Base-by-base conservation (phyloP, 2,113 vertebrate species). In the Cheirogaleus medius region DNA sequence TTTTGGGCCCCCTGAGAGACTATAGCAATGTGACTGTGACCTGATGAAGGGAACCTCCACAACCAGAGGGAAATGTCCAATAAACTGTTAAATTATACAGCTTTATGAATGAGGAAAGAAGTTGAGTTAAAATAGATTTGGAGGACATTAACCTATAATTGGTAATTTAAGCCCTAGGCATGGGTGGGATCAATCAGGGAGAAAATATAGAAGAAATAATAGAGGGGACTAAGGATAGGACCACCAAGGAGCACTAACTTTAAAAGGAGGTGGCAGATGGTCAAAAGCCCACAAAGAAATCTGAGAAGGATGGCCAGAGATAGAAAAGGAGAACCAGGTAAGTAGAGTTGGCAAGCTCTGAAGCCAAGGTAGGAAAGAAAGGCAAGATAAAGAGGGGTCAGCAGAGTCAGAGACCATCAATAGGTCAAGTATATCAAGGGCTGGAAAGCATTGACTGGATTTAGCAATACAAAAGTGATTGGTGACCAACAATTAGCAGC, bases 171-270 rank as follows among this genome's bases (percentile, higher is more conserved):
- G 34, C n/a, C 20, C 25, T 52, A 91, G 37, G 5, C 47, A 44
- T 81, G 52, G 25, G 86, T 91, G 37, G 80, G 20, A 52, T 90
- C 44, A 77, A 37, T 87, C 68, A 69, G 37, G 47, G 66, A 94
- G 68, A 91, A 87, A 90, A 88, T 54, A 63, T 2, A 94, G 42
- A 94, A 92, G 89, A 60, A 58, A 73, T 11, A 49, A 78, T 95
- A 76, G 64, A 76, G 78, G 88, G 39, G n/a, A 89, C 29, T 37
- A 84, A 44, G 13, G 47, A 58, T 37, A 60, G 17, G 60, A 25
- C 3, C 21, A 29, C 29, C 21, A 1, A 56, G 39, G 68, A 60
- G 23, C 29, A 74, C 63, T 86, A 18, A 34, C 71, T 90, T 80
- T 88, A 34, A 66, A 92, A 44, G 15, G 34, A 15, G 23, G 20